Base-by-base conservation (phyloP, 2,797 vertebrate species). In the Threskiornis aethiopicus region DNA sequence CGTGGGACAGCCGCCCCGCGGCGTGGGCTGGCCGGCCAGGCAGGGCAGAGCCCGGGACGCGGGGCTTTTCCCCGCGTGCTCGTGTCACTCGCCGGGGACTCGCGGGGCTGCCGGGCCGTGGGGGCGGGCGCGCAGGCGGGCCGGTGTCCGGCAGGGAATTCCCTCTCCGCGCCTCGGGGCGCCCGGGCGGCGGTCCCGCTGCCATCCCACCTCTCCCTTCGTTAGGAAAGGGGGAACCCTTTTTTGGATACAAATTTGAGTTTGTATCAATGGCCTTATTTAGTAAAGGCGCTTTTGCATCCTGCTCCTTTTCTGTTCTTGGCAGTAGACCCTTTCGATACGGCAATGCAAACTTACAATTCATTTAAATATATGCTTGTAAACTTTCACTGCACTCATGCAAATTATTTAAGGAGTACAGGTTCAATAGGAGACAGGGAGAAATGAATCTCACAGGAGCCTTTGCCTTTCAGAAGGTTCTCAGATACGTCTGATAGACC, bases 81-180 rank as follows among this genome's bases (percentile, higher is more conserved):
- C 19, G 9, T 10, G 57, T 6, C 14, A 0, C 7, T 21, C 4
- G 54, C 12, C 5, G 44, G 64, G 33, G 1, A 2, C 16, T 20
- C 6, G 52, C 4, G 54, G 11, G 5, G 5, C 4, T 18, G 54
- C 18, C 3, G 57, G 24, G 10, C 9, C 9, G 4, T 2, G 37
- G 2, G n/a, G 21, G 4, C 51, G 4, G 67, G 31, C 10, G 39
- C 9, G 20, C 31, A 4, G n/a, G 11, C 12, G 10, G 37, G 37
- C 37, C 37, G 37, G 37, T 39, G 37, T 39, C 37, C 37, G 37
- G 37, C 9, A 39, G 37, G 37, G 37, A 39, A 39, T 39, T 39
- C 37, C 37, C 37, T 39, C 37, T 39, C 37, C 37, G 37, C 37
- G 37, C 37, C 11, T 39, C 37, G 10, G 37, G 37, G 10, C 37